phyloP scores from a whole-genome alignment of 2,113 vertebrate genomes.

The Mystacornis crossleyi region DNA sequence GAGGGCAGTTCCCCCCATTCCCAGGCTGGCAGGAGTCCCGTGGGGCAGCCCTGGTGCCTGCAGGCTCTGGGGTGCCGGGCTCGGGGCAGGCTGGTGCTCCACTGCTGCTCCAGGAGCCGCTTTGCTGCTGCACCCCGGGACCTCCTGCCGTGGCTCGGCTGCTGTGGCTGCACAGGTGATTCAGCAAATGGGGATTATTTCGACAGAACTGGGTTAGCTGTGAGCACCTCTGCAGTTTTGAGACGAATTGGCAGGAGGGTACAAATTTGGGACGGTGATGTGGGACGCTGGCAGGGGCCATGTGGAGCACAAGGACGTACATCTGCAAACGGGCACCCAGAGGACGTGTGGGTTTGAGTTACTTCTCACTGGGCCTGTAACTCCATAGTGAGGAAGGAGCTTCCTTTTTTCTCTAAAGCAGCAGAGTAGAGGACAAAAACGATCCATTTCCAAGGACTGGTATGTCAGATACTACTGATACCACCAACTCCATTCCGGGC shows the following conservation, averaged over 20 bases:
- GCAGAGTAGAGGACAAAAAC: not conserved
- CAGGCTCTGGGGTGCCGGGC: not conserved
- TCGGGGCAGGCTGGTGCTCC: not conserved
- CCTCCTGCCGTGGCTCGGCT: fast-evolving
- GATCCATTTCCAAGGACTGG: not conserved
- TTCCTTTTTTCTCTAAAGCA: not conserved
- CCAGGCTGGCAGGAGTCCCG: fast-evolving
- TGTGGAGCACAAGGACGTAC: not conserved
- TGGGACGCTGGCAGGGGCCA: not conserved
- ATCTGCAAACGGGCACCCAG: fast-evolving
- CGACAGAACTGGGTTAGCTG: not conserved
- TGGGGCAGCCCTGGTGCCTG: not conserved
- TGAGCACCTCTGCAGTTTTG: not conserved
- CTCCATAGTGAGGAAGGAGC: not conserved
- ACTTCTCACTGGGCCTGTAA: not conserved
- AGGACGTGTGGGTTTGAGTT: not conserved
- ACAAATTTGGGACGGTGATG: not conserved
- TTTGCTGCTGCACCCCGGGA: fast-evolving
- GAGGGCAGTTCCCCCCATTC: fast-evolving
- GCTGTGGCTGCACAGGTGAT: fast-evolving
- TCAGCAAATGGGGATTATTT: fast-evolving
- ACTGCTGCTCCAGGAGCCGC: fast-evolving
- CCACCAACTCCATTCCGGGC: not conserved
- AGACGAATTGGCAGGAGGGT: not conserved
- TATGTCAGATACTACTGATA: not conserved